Conservation (phyloP, 2,888 invertebrate genomes). For the Nomada flava region DNA sequence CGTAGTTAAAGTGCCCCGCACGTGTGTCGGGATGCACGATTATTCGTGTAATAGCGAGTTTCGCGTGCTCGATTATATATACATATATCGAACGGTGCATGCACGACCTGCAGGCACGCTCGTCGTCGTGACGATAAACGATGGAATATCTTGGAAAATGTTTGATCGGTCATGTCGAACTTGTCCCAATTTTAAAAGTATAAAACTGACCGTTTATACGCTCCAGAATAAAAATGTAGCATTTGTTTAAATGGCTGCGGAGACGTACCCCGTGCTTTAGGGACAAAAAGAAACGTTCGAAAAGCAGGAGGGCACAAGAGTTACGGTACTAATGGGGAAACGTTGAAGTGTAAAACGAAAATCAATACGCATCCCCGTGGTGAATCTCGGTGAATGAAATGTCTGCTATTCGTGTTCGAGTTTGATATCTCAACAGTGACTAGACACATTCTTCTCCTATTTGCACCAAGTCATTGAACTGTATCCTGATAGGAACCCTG, state of each 20-base stretch:
- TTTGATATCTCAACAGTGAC: conserved; percentile 68
- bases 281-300: not conserved
- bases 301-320: not conserved
- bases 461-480: conserved; percentile 61
- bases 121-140: conserved; percentile 50
- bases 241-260: no score
- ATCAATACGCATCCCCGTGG: not conserved
- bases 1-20: conserved; percentile 20
- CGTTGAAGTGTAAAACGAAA: conserved; percentile 18
- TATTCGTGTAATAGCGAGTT: conserved; percentile 52
- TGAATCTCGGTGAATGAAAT: conserved; percentile 26
- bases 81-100: not conserved
- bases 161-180: not conserved
- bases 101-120: not conserved
- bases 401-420: conserved; percentile 44
- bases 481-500: conserved; percentile 62
- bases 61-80: not conserved
- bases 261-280: no score
- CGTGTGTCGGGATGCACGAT: conserved; percentile 21
- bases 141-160: conserved; percentile 39
- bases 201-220: not conserved
- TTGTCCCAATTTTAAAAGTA: not conserved
- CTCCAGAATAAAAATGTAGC: no score
- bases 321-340: conserved; percentile 12
- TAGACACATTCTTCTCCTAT: conserved; percentile 64